Conservation (phyloP, 2,113 vertebrate species). For the Coptodon bakossiorum region DNA sequence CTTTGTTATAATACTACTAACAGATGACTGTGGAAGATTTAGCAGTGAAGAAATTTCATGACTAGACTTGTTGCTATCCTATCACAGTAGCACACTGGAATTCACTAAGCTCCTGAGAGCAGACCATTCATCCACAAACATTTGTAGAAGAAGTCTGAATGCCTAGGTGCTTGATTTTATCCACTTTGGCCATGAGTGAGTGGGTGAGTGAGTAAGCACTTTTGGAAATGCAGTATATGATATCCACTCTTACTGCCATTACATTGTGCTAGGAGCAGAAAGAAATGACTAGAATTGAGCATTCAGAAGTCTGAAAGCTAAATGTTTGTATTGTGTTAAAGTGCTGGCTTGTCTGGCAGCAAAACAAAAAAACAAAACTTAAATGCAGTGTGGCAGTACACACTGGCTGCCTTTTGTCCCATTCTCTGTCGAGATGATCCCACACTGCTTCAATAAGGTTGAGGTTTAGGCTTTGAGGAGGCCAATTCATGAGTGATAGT, state of each 20-base stretch:
- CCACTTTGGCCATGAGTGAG: background rate
- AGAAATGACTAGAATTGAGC: background rate
- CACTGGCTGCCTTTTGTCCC: background rate
- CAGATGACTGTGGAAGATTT: background rate
- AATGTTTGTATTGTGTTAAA: background rate
- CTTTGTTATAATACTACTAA: background rate
- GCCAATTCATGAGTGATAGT: background rate
- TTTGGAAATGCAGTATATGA: background rate
- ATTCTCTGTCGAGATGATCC: background rate
- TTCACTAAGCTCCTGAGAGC: background rate
- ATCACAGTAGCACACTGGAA: background rate
- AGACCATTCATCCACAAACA: fast-evolving
- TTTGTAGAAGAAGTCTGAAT: background rate
- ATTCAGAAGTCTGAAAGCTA: background rate
- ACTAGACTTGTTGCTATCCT: background rate
- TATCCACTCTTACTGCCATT: background rate
- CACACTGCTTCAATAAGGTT: background rate
- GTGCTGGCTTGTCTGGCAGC: too few species aligned
- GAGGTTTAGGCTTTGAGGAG: background rate
- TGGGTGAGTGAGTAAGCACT: background rate
- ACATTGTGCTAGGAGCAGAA: background rate
- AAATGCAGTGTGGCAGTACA: background rate
- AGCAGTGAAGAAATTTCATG: background rate
- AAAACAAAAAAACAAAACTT: background rate
- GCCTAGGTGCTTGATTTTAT: background rate